A percentile compares a stretch with the other conserved stretches of the same genome.
phyloP scores from a whole-genome alignment of 2,888 invertebrate genomes.

The Drosophila gaucha region DNA sequence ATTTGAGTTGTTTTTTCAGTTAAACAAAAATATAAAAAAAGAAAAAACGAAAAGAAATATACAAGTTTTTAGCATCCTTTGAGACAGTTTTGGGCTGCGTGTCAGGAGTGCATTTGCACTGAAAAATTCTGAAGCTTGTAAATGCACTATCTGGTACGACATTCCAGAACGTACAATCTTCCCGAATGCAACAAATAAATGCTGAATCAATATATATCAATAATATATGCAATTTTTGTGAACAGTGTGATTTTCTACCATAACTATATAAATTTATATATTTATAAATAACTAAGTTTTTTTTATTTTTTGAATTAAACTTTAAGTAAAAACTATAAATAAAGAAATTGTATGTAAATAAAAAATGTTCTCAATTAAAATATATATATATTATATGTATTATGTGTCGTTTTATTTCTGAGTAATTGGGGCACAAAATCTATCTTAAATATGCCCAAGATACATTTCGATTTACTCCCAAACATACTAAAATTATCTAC shows the following conservation, averaged over 20 bases:
- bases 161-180: slow-evolving; percentile 89
- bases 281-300: background rate
- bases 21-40: background rate
- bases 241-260: slow-evolving; percentile 48
- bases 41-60: background rate
- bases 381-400: slow-evolving; percentile 24
- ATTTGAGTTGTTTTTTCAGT: no score
- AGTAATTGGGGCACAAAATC: background rate
- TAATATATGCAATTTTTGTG: slow-evolving; percentile 82
- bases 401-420: slow-evolving; percentile 55
- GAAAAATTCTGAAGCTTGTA: slow-evolving; percentile 90
- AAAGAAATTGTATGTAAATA: slow-evolving; percentile 35
- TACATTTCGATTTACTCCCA: background rate
- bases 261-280: background rate
- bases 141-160: slow-evolving; percentile 99
- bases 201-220: slow-evolving; percentile 39
- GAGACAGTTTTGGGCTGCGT: slow-evolving; percentile 92
- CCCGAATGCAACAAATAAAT: slow-evolving; percentile 65
- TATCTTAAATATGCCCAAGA: background rate
- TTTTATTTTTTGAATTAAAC: background rate
- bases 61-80: slow-evolving; percentile 59
- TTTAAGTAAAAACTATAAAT: slow-evolving; percentile 22
- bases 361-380: slow-evolving; percentile 14
- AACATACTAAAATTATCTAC: background rate
- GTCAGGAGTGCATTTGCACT: slow-evolving; percentile 99